Evolutionary conservation across 2,888 invertebrate species (phyloP).

Genomic region (Gymnoscelis rufifasciata): DNA sequence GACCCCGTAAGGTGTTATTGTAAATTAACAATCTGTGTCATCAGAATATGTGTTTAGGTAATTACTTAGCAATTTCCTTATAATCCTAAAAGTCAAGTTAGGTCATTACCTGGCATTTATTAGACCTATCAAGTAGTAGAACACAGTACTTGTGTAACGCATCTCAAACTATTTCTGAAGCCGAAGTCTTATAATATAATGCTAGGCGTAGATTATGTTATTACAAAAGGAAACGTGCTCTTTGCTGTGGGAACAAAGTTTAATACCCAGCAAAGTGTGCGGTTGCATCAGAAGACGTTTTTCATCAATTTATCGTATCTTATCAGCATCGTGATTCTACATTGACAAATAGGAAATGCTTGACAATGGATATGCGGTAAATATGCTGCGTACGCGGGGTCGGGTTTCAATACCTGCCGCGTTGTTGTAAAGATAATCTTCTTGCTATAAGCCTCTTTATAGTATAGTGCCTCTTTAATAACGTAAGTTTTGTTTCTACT

Average conservation of each 20-base stretch:
- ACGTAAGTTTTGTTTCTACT: too few species aligned
- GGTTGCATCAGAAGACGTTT: constrained; percentile 54
- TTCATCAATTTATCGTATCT: constrained; percentile 36
- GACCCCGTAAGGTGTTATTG: too few species aligned
- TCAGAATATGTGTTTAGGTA: too few species aligned
- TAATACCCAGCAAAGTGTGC: constrained; percentile 32
- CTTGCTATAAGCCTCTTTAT: too few species aligned
- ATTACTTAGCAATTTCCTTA: too few species aligned
- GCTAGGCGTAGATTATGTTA: not conserved
- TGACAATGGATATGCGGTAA: constrained; percentile 49
- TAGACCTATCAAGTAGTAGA: not conserved
- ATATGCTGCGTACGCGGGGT: constrained; percentile 37
- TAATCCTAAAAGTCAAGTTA: not conserved
- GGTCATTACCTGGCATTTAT: not conserved
- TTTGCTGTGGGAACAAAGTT: constrained; percentile 38
- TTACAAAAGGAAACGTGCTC: constrained; percentile 37
- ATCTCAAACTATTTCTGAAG: not conserved
- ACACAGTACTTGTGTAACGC: not conserved
- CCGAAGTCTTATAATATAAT: not conserved
- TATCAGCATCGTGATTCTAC: constrained; percentile 29
- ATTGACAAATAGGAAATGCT: constrained; percentile 39
- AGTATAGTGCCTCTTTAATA: too few species aligned
- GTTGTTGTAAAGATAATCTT: too few species aligned
- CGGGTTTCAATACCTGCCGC: constrained; percentile 38
- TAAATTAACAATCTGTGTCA: too few species aligned